phyloP scores from a whole-genome alignment of 2,888 invertebrate genomes.

The Geotrupes spiniger region DNA sequence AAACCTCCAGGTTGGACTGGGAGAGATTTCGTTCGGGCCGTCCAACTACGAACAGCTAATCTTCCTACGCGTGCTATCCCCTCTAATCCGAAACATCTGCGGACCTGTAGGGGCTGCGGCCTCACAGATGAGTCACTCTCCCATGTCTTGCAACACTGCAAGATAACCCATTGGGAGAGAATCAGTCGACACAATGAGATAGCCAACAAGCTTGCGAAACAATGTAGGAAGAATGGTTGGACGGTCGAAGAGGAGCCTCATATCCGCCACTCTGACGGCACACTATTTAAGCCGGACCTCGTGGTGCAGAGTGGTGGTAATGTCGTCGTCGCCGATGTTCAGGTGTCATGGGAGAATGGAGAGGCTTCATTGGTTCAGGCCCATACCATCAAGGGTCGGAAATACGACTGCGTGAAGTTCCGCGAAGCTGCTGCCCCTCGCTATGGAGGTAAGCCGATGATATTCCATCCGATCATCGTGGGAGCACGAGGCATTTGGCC shows the following conservation, averaged over 20 bases:
- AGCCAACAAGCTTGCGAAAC: constrained; percentile 14
- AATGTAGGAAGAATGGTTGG: constrained; percentile 14
- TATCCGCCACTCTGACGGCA: constrained; percentile 14
- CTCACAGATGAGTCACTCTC: constrained; percentile 15
- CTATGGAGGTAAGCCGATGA: too few relatives aligned
- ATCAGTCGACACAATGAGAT: constrained; percentile 27
- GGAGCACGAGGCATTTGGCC: too few relatives aligned
- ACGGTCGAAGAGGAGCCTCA: constrained; percentile 28
- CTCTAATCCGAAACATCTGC: constrained; percentile 10
- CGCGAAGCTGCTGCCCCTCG: too few relatives aligned
- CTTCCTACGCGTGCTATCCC: constrained; percentile 22
- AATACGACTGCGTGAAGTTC: too few relatives aligned
- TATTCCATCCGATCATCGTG: too few relatives aligned
- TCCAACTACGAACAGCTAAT: constrained; percentile 20
- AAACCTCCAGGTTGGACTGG: constrained; percentile 25
- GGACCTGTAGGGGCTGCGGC: constrained; percentile 20
- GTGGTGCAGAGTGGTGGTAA: too few relatives aligned
- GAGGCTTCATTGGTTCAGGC: too few relatives aligned
- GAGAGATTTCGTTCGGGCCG: constrained; percentile 20
- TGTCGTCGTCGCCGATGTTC: too few relatives aligned
- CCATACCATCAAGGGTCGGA: too few relatives aligned
- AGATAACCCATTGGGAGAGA: constrained; percentile 13
- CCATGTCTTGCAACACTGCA: constrained; percentile 25
- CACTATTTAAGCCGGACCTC: too few relatives aligned
- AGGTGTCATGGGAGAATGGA: too few relatives aligned